Evolutionary conservation across 2,113 vertebrate genomes (phyloP).

Genomic region (Zosterops borbonicus): DNA sequence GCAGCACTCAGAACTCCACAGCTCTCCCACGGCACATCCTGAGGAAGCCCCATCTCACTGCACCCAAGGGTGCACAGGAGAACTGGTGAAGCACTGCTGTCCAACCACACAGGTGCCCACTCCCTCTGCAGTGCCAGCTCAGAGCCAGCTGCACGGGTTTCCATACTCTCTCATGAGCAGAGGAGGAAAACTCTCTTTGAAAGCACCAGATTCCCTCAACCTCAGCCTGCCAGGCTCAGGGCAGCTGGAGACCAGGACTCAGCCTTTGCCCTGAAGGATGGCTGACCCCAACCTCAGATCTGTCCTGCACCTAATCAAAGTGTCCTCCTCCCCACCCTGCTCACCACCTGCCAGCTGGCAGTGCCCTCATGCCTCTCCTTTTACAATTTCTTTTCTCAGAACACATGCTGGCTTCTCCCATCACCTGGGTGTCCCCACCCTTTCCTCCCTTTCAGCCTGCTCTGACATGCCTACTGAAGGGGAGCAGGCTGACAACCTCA

Average conservation of each 20-base stretch:
- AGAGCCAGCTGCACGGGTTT: rapidly evolving
- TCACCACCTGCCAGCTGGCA: neutral
- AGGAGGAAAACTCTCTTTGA: neutral
- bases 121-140: neutral
- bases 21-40: rapidly evolving
- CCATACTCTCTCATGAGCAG: neutral
- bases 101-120: neutral
- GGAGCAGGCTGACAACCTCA: neutral
- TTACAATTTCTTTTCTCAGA: neutral
- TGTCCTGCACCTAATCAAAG: neutral
- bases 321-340: neutral
- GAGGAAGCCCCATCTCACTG: neutral
- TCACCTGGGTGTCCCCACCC: neutral
- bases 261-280: neutral
- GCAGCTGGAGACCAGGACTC: neutral
- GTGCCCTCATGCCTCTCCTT: neutral
- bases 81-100: neutral
- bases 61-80: neutral
- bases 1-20: neutral
- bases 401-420: neutral
- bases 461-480: neutral
- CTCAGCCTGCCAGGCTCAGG: neutral
- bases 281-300: neutral
- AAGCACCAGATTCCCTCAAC: neutral
- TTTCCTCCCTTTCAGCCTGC: neutral